Conservation (phyloP, 2,797 vertebrate species). For the Lemur catta region DNA sequence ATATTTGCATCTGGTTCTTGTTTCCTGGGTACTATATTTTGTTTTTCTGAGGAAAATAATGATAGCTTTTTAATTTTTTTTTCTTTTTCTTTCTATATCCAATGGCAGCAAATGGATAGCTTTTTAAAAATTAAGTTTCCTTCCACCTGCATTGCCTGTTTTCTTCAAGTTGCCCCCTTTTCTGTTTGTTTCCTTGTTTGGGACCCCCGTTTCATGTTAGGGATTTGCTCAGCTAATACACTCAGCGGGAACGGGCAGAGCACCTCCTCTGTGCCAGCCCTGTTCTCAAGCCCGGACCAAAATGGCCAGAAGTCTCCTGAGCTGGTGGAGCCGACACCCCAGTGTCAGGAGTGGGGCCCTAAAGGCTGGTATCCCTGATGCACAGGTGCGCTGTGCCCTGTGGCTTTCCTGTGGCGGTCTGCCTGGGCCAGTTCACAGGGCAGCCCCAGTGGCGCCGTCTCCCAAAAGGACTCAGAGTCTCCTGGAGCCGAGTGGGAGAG, state of each 20-base stretch:
- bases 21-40: neutral
- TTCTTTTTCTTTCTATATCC: no score
- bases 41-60: neutral
- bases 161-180: neutral
- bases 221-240: neutral
- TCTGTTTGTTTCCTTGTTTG: neutral
- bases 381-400: neutral
- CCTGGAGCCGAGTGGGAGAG: neutral
- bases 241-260: neutral
- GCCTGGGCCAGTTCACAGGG: neutral
- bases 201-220: neutral
- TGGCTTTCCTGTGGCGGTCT: neutral
- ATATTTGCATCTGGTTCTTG: neutral
- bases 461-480: neutral
- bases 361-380: neutral
- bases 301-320: neutral
- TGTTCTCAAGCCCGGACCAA: neutral
- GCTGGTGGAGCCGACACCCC: neutral
- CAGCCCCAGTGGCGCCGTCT: neutral
- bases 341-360: neutral
- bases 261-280: neutral
- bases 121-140: neutral
- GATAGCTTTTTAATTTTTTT: neutral
- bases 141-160: neutral
- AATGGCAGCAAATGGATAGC: no score